Conservation (phyloP, 2,888 invertebrate species). For the Loripinus fragilis region DNA sequence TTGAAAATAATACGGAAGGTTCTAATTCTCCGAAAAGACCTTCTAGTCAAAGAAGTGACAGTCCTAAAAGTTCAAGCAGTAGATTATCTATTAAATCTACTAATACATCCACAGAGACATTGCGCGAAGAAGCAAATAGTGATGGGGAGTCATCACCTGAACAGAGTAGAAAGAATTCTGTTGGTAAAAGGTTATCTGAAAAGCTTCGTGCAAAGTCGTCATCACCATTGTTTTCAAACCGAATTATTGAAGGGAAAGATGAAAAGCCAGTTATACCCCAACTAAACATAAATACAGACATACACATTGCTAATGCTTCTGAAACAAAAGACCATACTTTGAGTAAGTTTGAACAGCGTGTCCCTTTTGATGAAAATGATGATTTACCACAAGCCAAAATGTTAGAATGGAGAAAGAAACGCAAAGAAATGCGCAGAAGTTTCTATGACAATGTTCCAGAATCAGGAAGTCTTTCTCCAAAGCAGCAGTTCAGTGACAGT, state of each 20-base stretch:
- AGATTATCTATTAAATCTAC: constrained; percentile 75
- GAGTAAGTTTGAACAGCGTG: constrained; percentile 30
- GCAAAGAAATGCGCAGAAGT: constrained; percentile 62
- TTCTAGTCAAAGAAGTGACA: constrained; percentile 74
- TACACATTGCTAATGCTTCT: constrained; percentile 49
- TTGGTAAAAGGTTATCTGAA: constrained; percentile 36
- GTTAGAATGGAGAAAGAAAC: constrained; percentile 73
- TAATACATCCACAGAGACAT: constrained; percentile 78
- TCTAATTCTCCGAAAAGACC: constrained; percentile 65
- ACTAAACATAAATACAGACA: constrained; percentile 36
- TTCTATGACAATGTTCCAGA: constrained; percentile 77
- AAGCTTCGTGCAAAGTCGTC: constrained; percentile 28
- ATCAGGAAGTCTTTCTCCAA: constrained; percentile 60
- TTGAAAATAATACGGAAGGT: constrained; percentile 66
- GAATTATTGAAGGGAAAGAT: constrained; percentile 40
- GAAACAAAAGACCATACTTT: constrained; percentile 39
- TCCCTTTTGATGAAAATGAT: constrained; percentile 62
- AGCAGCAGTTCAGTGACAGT: constrained; percentile 41
- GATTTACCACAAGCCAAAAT: constrained; percentile 70
- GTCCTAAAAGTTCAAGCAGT: constrained; percentile 73
- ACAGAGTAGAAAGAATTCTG: constrained; percentile 62
- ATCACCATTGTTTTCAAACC: constrained; percentile 41
- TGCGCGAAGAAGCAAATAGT: constrained; percentile 71
- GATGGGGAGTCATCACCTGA: constrained; percentile 73
- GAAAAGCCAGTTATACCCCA: constrained; percentile 37